Evolutionary conservation across 1,140 invertebrate genomes (phyloP).

Genomic region (Lepidurus couesii): DNA sequence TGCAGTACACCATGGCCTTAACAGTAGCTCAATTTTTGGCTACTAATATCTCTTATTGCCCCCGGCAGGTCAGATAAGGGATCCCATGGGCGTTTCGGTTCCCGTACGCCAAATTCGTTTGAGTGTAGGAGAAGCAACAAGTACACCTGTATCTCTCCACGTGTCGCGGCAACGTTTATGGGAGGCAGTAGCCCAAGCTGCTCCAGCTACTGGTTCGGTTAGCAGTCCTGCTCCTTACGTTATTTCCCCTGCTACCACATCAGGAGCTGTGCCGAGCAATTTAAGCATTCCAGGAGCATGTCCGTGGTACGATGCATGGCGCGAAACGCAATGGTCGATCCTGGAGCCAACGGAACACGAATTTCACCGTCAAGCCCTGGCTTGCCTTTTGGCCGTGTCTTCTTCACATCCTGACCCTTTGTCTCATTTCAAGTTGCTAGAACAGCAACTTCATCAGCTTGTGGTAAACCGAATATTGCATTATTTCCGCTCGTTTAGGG

Average conservation of each 20-base stretch:
- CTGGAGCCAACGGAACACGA: slow-evolving; percentile 79
- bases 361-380: slow-evolving; percentile 88
- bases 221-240: slow-evolving; percentile 32
- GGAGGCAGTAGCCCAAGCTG: slow-evolving; percentile 69
- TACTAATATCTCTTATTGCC: slow-evolving; percentile 25
- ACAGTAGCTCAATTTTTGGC: no score
- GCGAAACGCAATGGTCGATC: slow-evolving; percentile 70
- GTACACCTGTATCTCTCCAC: slow-evolving; percentile 70
- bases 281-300: slow-evolving; percentile 65
- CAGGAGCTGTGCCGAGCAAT: slow-evolving; percentile 41
- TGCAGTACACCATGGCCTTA: no score
- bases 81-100: slow-evolving; percentile 67
- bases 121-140: slow-evolving; percentile 71
- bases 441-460: slow-evolving; percentile 70
- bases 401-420: slow-evolving; percentile 72
- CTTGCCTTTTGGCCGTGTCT: slow-evolving; percentile 73
- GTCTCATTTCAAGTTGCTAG: slow-evolving; percentile 67
- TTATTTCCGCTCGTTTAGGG: neutral
- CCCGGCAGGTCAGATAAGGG: slow-evolving; percentile 68
- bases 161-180: slow-evolving; percentile 78
- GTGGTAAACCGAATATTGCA: slow-evolving; percentile 39
- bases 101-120: slow-evolving; percentile 72
- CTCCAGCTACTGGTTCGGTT: slow-evolving; percentile 57
- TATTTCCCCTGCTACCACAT: slow-evolving; percentile 34
- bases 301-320: slow-evolving; percentile 96